Conservation (phyloP, 37 sponge, comb jelly and placozoan species). For the Halisarca cf. caerulea region DNA sequence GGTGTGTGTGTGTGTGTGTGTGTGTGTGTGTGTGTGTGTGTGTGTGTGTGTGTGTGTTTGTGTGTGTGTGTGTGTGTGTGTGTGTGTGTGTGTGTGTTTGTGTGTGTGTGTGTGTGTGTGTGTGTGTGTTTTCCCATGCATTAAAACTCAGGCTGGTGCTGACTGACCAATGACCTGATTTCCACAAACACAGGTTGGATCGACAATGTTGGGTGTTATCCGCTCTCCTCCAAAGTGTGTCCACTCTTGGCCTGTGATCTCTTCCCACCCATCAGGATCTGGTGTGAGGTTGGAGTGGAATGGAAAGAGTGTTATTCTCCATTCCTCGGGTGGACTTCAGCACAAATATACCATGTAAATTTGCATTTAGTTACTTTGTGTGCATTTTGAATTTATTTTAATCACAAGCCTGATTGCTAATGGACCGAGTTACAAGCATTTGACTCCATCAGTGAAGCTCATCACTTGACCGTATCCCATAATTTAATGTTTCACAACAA, state of each 20-base stretch:
- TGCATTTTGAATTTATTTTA: too few relatives aligned
- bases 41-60: neutral
- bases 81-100: neutral
- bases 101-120: neutral
- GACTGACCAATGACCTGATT: too few relatives aligned
- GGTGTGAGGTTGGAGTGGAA: conserved; percentile 66
- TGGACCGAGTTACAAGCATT: too few relatives aligned
- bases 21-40: conserved; percentile 5
- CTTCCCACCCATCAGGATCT: neutral
- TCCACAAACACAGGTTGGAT: conserved; percentile 55
- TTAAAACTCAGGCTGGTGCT: too few relatives aligned
- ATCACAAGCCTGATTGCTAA: too few relatives aligned
- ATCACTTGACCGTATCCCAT: too few relatives aligned
- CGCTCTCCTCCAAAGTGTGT: conserved; percentile 52
- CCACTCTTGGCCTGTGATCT: conserved; percentile 72
- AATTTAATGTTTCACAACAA: too few relatives aligned
- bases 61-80: neutral
- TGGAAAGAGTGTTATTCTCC: conserved; percentile 43
- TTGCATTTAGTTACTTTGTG: too few relatives aligned
- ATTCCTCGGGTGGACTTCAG: conserved; percentile 65
- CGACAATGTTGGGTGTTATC: conserved; percentile 53
- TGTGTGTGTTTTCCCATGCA: neutral
- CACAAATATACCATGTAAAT: conserved; percentile 56
- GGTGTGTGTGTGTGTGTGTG: conserved; percentile 44
- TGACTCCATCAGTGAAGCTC: too few relatives aligned